Evolutionary conservation across 2,888 invertebrate genomes (phyloP), one percentile per base, ranked within the genome.

Genomic region (Furcula furcula): DNA sequence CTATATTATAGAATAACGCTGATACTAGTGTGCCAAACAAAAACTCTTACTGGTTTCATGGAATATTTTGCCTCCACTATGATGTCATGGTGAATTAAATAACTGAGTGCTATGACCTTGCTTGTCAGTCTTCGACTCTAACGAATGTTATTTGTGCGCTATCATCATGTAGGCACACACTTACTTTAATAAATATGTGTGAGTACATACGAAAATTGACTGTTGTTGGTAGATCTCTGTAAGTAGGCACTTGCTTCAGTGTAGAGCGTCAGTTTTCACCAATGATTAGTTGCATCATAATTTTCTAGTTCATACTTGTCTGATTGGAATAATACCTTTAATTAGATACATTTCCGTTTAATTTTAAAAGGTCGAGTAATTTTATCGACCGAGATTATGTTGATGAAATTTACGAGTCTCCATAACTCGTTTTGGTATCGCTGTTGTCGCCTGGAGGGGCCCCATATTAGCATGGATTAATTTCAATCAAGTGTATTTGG

Each of bases 21-120:
- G 60, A 2, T 14, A n/a, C n/a, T n/a, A n/a, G n/a, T n/a, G n/a
- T n/a, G n/a, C 50, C 41, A 55, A 51, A 73, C 75, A 83, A 83
- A 86, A 84, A 85, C 64, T 65, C 42, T 41, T 58, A 55, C 60
- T 55, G 55, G 53, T 68, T 58, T 59, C 58, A 72, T 78, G 84
- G 84, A 83, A 86, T 81, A 79, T 81, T 79, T 76, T 76, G 55
- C 69, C 65, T 74, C 70, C 72, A 57, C 79, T 78, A 84, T 86
- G 85, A 86, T 82, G 82, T 85, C 85, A 86, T 83, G 81, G 76
- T 68, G 78, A 75, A 76, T 85, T 79, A 77, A 74, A 85, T 85
- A 82, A 83, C 81, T 61, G 69, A 66, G 71, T 65, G 66, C 71
- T 65, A 58, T 70, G 82, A 76, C 83, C 83, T 86, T 79, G 82